A percentile compares a stretch with the other conserved stretches of the same genome.
phyloP scores from a whole-genome alignment of 64 coral and sea anemone species.

The Pocillopora damicornis region DNA sequence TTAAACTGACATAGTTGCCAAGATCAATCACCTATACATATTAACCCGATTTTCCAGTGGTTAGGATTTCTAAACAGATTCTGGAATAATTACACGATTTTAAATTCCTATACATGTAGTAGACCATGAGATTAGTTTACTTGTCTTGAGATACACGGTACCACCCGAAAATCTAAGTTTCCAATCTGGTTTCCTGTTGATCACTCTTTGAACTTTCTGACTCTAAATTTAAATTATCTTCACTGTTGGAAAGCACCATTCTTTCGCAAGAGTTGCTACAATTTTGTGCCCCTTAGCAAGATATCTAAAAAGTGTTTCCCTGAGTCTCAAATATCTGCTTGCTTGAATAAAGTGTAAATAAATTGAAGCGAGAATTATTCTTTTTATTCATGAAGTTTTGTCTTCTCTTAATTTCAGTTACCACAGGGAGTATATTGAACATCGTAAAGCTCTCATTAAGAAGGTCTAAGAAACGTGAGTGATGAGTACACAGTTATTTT shows the following conservation, averaged over 20 bases:
- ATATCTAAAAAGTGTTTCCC: no score
- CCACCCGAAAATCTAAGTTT: neutral
- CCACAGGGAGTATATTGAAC: no score
- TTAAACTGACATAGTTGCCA: neutral
- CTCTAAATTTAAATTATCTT: neutral
- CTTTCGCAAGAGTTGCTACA: neutral
- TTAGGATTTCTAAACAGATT: neutral
- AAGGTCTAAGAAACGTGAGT: no score
- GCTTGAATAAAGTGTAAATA: no score
- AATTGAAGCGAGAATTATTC: no score
- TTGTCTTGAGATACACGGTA: neutral
- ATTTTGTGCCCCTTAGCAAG: no score
- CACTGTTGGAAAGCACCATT: neutral
- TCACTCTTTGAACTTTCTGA: neutral
- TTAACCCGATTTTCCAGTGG: neutral
- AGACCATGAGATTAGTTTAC: neutral
- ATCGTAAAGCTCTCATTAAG: no score
- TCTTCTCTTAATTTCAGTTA: no score
- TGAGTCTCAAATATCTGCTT: no score
- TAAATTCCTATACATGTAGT: neutral
- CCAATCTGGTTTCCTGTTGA: neutral
- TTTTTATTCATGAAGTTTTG: no score
- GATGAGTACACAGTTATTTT: no score
- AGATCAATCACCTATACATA: neutral
- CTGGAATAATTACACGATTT: neutral